Conservation (phyloP, 1,140 invertebrate genomes). For the Zophobas morio region DNA sequence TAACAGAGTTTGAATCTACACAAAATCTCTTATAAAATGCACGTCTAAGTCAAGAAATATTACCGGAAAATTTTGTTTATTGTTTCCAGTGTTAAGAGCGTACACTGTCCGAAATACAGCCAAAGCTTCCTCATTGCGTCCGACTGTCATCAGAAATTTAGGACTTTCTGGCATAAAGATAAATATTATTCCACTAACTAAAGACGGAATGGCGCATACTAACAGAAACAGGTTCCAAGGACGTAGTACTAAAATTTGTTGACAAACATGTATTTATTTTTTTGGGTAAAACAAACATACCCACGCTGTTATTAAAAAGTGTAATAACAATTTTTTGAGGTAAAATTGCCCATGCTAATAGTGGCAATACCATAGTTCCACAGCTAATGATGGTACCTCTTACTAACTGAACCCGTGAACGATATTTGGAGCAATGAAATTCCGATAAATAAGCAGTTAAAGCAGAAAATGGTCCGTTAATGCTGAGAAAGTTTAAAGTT, state of each 20-base stretch:
- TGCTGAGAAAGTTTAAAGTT: constrained; percentile 68
- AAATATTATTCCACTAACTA: constrained; percentile 75
- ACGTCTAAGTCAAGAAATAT: neutral
- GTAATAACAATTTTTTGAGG: constrained; percentile 47
- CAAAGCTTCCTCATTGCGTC: constrained; percentile 77
- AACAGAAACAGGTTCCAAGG: constrained; percentile 85
- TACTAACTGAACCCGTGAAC: constrained; percentile 75
- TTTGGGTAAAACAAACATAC: neutral
- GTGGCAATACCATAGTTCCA: constrained; percentile 67
- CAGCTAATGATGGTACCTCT: constrained; percentile 72
- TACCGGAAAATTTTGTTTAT: constrained; percentile 75
- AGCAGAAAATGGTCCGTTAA: constrained; percentile 81
- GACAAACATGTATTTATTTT: no score
- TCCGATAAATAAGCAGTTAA: constrained; percentile 79
- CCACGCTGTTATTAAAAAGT: constrained; percentile 30
- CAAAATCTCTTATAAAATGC: constrained; percentile 10
- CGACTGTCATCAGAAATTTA: constrained; percentile 83
- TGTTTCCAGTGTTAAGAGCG: constrained; percentile 73
- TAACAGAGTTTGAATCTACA: constrained; percentile 54
- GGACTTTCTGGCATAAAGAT: constrained; percentile 79
- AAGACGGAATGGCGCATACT: constrained; percentile 75
- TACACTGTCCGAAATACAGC: constrained; percentile 74
- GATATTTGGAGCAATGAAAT: constrained; percentile 74
- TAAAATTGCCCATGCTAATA: constrained; percentile 55
- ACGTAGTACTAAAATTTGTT: constrained; percentile 66